phyloP scores from a whole-genome alignment of 2,113 vertebrate species.

The Macrotus californicus region DNA sequence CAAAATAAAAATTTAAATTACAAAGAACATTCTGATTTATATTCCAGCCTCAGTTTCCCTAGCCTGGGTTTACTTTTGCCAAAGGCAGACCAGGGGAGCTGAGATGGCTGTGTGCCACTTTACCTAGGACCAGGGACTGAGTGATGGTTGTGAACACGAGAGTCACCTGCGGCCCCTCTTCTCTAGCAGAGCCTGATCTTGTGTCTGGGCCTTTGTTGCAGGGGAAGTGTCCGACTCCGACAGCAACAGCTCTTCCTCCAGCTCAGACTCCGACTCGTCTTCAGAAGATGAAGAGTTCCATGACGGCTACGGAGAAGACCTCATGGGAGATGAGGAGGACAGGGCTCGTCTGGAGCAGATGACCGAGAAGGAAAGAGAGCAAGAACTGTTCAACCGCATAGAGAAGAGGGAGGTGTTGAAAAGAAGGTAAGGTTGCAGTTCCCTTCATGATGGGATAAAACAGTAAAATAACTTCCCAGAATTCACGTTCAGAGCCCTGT shows the following conservation, averaged over 20 bases:
- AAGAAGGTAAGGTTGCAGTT: conserved; percentile 86
- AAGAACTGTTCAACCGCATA: conserved; percentile 97
- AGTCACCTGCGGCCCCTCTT: neutral
- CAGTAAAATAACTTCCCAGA: neutral
- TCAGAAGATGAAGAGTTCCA: conserved; percentile 97
- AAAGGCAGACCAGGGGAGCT: neutral
- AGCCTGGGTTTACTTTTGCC: neutral
- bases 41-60: neutral
- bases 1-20: neutral
- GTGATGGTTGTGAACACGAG: neutral
- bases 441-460: neutral
- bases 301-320: conserved; percentile 96
- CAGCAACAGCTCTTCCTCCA: conserved; percentile 97
- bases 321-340: conserved; percentile 99
- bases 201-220: conserved; percentile 71
- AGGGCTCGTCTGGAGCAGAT: conserved; percentile 96
- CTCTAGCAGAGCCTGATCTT: neutral
- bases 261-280: conserved; percentile 95
- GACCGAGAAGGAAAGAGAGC: conserved; percentile 98
- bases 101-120: neutral
- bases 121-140: neutral
- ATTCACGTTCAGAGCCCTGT: neutral
- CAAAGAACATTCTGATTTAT: neutral
- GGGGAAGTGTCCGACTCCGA: conserved; percentile 98
- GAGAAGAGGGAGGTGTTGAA: conserved; percentile 98